A percentile compares a stretch with the other conserved stretches of the same genome.
Evolutionary conservation across 2,113 vertebrate species (phyloP).

Genomic region (Pelobates fuscus): DNA sequence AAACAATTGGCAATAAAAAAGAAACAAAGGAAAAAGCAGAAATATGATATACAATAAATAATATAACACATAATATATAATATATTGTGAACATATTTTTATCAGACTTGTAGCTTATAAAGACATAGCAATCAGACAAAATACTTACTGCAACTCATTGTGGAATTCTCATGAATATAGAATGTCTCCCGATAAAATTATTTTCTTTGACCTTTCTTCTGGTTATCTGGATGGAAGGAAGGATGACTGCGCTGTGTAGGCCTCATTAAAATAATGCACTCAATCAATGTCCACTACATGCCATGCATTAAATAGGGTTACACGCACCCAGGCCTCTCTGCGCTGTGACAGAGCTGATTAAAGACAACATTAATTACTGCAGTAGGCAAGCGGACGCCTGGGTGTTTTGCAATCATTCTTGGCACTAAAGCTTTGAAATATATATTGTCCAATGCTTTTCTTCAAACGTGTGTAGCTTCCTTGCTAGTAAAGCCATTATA

Average conservation of each 20-base stretch:
- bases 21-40: too few species aligned
- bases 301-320: slow-evolving; percentile 4
- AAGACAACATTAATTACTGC: slow-evolving; percentile 18
- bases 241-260: background rate
- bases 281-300: slow-evolving; percentile 20
- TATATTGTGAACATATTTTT: too few species aligned
- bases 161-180: too few species aligned
- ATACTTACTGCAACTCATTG: too few species aligned
- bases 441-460: background rate
- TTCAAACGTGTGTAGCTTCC: background rate
- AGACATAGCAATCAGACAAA: too few species aligned
- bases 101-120: too few species aligned
- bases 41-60: too few species aligned
- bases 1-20: too few species aligned
- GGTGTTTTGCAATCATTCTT: background rate
- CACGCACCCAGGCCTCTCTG: slow-evolving; percentile 5
- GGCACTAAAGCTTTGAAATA: background rate
- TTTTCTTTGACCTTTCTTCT: slow-evolving; percentile 24
- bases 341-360: slow-evolving; percentile 16
- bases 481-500: background rate
- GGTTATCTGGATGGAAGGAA: background rate
- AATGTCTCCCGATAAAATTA: background rate
- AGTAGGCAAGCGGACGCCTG: background rate
- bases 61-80: too few species aligned
- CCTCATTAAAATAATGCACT: slow-evolving; percentile 26